These are phyloP conservation scores for Cheilosia vulpina DNA, from an alignment of 2,888 invertebrate genomes.

Conservation along the genomic window DNA sequence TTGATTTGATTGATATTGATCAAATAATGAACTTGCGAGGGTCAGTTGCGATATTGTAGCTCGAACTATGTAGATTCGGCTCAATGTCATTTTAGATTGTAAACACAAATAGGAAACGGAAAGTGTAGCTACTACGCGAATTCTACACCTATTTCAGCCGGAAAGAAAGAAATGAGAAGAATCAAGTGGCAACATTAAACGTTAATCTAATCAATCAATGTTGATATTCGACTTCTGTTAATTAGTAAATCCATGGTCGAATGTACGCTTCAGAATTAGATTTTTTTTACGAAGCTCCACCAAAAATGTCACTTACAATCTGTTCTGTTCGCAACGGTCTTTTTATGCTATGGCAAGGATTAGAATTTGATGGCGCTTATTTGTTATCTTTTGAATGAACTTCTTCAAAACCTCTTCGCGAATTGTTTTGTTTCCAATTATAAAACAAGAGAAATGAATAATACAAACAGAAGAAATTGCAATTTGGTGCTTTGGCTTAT, in stretches of 20 bases:
- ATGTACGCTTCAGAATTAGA: background rate
- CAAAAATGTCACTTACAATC: no score
- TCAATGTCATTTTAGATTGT: constrained; percentile 38
- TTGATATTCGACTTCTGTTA: background rate
- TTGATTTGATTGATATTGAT: constrained; percentile 16
- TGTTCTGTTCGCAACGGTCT: background rate
- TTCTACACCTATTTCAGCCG: constrained; percentile 12
- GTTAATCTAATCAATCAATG: background rate
- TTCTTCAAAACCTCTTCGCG: background rate
- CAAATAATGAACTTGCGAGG: constrained; percentile 20
- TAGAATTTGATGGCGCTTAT: constrained; percentile 9
- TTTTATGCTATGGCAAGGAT: background rate
- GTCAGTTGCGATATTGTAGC: constrained; percentile 14
- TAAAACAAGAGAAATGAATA: background rate
- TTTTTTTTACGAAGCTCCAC: no score
- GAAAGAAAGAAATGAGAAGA: constrained; percentile 5
- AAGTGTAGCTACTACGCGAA: constrained; percentile 29
- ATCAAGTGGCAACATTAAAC: constrained; percentile 10
- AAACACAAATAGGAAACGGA: constrained; percentile 44
- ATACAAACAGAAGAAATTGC: background rate
- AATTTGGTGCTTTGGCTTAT: background rate
- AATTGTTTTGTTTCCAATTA: background rate
- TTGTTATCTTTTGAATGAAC: constrained; percentile 10
- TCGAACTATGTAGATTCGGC: constrained; percentile 5
- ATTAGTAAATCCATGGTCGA: background rate